These are phyloP conservation scores for Cyanistes caeruleus DNA, from an alignment of 2,113 vertebrate species.

Conservation along the genomic window DNA sequence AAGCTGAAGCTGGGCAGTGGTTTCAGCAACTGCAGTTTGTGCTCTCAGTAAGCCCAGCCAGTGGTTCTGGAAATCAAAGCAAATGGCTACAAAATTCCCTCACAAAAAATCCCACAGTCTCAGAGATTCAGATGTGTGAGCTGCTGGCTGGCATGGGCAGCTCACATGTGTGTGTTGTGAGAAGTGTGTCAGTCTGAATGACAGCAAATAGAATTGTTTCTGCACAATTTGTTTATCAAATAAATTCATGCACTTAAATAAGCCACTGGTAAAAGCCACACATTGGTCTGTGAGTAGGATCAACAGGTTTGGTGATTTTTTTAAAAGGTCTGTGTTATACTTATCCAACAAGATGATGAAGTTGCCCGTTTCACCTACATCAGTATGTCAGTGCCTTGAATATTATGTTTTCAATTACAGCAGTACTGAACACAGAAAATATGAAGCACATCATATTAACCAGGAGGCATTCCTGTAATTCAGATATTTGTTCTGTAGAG, in stretches of 20 bases:
- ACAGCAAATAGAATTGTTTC: background rate
- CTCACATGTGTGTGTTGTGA: rapidly evolving
- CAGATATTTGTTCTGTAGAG: background rate
- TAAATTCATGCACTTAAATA: background rate
- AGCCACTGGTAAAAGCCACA: background rate
- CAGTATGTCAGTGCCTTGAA: background rate
- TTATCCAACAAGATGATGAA: background rate
- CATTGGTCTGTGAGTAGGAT: background rate
- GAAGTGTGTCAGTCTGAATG: background rate
- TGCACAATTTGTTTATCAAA: background rate
- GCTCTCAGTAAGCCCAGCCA: background rate
- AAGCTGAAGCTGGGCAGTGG: background rate
- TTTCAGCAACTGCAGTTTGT: background rate
- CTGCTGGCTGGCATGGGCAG: background rate
- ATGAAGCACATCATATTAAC: background rate
- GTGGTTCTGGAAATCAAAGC: background rate
- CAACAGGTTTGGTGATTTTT: background rate
- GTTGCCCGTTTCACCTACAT: background rate
- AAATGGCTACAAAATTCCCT: background rate
- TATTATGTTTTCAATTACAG: background rate
- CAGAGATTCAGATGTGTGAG: background rate
- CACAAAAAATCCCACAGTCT: background rate
- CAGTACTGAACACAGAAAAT: background rate
- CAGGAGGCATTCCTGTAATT: background rate
- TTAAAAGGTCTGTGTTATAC: background rate